Percentiles rank a stretch among this genome's conserved stretches.
phyloP scores from a whole-genome alignment of 2,797 vertebrate species.

The Myioborus melanocephalus region DNA sequence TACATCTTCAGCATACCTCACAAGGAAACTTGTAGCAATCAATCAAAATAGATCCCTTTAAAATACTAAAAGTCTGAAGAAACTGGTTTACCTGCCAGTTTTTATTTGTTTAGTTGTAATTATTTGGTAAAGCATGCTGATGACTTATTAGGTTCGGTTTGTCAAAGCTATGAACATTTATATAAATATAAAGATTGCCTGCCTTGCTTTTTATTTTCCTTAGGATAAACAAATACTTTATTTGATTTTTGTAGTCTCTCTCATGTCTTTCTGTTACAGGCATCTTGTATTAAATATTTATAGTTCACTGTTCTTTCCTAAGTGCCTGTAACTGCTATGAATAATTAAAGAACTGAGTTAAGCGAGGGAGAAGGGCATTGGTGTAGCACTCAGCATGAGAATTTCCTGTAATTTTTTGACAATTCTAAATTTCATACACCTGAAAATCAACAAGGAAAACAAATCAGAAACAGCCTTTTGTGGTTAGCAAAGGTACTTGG shows the following conservation, averaged over 20 bases:
- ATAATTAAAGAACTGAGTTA: slow-evolving; percentile 53
- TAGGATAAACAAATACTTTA: background rate
- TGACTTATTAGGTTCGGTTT: background rate
- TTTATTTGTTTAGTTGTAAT: background rate
- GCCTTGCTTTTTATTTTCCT: background rate
- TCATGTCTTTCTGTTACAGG: background rate
- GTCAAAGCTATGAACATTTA: background rate
- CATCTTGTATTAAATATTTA: slow-evolving; percentile 54
- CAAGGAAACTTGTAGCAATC: background rate
- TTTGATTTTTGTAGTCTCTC: background rate
- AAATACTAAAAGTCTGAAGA: background rate
- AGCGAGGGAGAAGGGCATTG: background rate
- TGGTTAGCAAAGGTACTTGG: background rate
- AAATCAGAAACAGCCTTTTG: background rate
- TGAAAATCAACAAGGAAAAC: background rate
- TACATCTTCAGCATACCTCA: background rate
- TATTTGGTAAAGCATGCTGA: background rate
- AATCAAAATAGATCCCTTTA: background rate
- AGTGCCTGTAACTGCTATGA: slow-evolving; percentile 49
- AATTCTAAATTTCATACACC: background rate
- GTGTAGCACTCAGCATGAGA: background rate
- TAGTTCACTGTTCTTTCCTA: slow-evolving; percentile 44
- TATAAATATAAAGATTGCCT: background rate
- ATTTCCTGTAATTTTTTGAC: background rate
- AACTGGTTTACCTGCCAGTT: background rate